Percentiles rank a stretch among this genome's conserved stretches.
phyloP scores from a whole-genome alignment of 2,888 invertebrate species.

The Epirrita christyi region DNA sequence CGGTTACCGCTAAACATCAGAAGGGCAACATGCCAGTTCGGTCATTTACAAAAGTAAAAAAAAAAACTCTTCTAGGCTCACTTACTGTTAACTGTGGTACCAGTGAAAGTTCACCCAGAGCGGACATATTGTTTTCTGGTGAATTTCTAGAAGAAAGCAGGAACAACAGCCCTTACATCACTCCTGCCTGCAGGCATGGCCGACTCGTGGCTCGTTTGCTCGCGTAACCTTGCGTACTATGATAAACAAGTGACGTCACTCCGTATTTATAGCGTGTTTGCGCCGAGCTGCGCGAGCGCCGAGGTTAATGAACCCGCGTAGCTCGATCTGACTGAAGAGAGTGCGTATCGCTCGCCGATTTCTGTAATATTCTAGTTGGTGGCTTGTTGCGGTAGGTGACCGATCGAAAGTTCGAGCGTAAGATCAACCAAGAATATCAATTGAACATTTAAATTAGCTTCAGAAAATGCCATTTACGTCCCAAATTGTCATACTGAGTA shows the following conservation, averaged over 20 bases:
- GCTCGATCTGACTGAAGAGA: slow-evolving; percentile 64
- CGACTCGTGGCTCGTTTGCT: slow-evolving; percentile 51
- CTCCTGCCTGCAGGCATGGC: slow-evolving; percentile 46
- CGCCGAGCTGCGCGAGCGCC: slow-evolving; percentile 68
- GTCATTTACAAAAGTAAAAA: too few relatives aligned
- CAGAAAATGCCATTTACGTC: neutral
- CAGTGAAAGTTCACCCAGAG: too few relatives aligned
- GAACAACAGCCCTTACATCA: slow-evolving; percentile 26
- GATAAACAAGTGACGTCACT: slow-evolving; percentile 82
- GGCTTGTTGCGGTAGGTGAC: slow-evolving; percentile 14
- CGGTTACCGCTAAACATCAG: too few relatives aligned
- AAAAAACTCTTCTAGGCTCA: too few relatives aligned
- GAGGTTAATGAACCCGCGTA: slow-evolving; percentile 69
- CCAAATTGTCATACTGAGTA: neutral
- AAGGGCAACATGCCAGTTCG: too few relatives aligned
- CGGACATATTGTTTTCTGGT: too few relatives aligned
- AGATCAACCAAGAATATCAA: too few relatives aligned
- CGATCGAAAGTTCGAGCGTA: neutral
- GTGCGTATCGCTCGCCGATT: slow-evolving; percentile 32
- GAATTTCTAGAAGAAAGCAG: slow-evolving; percentile 4
- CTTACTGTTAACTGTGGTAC: too few relatives aligned
- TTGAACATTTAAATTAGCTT: neutral
- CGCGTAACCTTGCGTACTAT: slow-evolving; percentile 81
- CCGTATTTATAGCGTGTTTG: slow-evolving; percentile 75
- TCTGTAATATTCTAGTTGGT: slow-evolving; percentile 31